These are phyloP conservation scores for Mythimna pallens DNA, from an alignment of 2,888 invertebrate species.

Conservation along the genomic window DNA sequence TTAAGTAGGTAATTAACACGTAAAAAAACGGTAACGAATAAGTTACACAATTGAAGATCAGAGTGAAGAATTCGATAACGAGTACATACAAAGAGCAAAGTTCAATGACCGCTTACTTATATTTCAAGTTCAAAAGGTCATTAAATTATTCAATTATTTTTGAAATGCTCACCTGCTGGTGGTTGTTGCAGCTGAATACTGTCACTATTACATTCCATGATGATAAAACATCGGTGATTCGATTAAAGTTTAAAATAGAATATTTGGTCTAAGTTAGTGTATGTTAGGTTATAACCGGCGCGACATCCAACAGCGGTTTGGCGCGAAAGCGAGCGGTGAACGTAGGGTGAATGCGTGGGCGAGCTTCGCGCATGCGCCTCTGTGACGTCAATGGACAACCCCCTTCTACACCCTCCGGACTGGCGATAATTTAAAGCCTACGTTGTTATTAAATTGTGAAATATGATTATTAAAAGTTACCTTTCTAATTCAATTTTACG, in stretches of 20 bases:
- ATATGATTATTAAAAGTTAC: constrained; percentile 27
- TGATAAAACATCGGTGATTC: constrained; percentile 55
- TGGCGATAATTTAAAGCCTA: constrained; percentile 46
- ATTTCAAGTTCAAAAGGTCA: constrained; percentile 69
- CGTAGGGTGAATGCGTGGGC: constrained; percentile 77
- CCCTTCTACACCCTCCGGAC: constrained; percentile 66
- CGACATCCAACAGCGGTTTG: constrained; percentile 83
- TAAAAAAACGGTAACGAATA: constrained; percentile 11
- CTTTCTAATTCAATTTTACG: constrained; percentile 8
- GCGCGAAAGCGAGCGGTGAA: constrained; percentile 82
- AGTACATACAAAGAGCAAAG: constrained; percentile 69
- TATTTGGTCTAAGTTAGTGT: constrained; percentile 46
- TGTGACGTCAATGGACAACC: constrained; percentile 83
- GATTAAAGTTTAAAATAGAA: constrained; percentile 35
- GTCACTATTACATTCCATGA: constrained; percentile 78
- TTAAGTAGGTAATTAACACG: constrained; percentile 7
- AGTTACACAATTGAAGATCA: constrained; percentile 38
- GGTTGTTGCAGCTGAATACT: constrained; percentile 69
- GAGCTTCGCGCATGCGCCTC: constrained; percentile 83
- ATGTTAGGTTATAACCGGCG: constrained; percentile 82
- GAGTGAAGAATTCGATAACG: constrained; percentile 39
- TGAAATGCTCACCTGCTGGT: constrained; percentile 79
- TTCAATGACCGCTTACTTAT: constrained; percentile 70
- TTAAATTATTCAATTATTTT: constrained; percentile 51
- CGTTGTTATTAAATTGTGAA: constrained; percentile 41